Evolutionary conservation across 2,888 invertebrate species (phyloP).

Genomic region (Dilophus febrilis): DNA sequence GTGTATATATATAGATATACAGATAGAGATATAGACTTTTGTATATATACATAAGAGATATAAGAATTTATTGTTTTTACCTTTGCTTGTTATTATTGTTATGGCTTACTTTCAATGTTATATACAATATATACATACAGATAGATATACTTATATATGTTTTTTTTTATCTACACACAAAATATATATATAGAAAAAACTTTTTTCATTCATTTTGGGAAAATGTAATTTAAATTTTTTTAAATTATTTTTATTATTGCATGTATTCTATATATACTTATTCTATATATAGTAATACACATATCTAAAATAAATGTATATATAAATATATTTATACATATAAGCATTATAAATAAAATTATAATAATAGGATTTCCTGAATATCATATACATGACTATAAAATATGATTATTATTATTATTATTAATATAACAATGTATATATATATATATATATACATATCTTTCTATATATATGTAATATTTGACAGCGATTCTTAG

Average conservation of each 20-base stretch:
- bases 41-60: conserved; percentile 6
- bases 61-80: conserved; percentile 11
- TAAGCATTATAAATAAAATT: not conserved
- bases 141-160: no score
- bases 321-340: not conserved
- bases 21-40: conserved; percentile 5
- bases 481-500: no score
- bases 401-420: no score
- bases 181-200: not conserved
- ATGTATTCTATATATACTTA: not conserved
- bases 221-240: conserved; percentile 2
- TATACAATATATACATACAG: no score
- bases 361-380: not conserved
- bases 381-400: not conserved
- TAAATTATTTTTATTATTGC: not conserved
- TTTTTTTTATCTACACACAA: no score
- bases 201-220: not conserved
- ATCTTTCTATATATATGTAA: no score
- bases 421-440: no score
- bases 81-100: conserved; percentile 4
- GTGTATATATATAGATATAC: no score
- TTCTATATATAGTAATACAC: no score
- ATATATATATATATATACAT: no score
- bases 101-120: conserved; percentile 3
- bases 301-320: no score